Evolutionary conservation across 2,113 vertebrate genomes (phyloP), one percentile per base, ranked within the genome.

Genomic region (Fregata magnificens): DNA sequence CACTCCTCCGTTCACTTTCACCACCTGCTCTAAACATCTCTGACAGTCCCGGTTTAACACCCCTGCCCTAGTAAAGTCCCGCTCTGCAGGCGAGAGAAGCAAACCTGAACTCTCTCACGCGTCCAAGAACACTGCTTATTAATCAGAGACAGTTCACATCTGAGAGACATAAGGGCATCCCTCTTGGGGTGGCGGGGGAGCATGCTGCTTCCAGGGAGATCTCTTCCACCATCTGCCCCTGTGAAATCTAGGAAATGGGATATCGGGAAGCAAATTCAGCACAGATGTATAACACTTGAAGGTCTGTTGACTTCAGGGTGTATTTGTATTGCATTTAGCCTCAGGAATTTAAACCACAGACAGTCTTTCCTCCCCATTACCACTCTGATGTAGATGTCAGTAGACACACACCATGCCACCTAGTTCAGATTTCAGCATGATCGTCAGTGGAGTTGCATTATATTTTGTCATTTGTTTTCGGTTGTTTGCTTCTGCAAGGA

Each of bases 121-220:
- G 47, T 59, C 74, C 22, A 65, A 13, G 40, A 56, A 10, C 45
- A 12, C n/a, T 83, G 55, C n/a, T 81, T 66, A 94, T 88, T 93
- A 78, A 83, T 81, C 88, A 95, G n/a, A 92, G 85, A 52, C 29
- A 74, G 42, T 74, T 93, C 50, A 44, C 3, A 2, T 52, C 79
- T 83, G 55, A 80, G 36, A 82, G 53, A 88, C 40, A 24, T 42
- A 50, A 93, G 85, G 47, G 34, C 71, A 69, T 73, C 34, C 20
- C 40, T 86, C 62, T 38, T 0, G 0, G 5, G 16, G 34, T n/a
- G n/a, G n/a, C n/a, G n/a, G n/a, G 24, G 8, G 25, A 89, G 36
- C n/a, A n/a, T 66, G 47, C 59, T 80, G 34, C 82, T 83, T 80
- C 66, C 36, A 90, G 44, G 26, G 45, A 90, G 45, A 34, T 71